These are phyloP conservation scores for Phallusia fumigata DNA, from an alignment of 23 tunicate species.

Conservation along the genomic window DNA sequence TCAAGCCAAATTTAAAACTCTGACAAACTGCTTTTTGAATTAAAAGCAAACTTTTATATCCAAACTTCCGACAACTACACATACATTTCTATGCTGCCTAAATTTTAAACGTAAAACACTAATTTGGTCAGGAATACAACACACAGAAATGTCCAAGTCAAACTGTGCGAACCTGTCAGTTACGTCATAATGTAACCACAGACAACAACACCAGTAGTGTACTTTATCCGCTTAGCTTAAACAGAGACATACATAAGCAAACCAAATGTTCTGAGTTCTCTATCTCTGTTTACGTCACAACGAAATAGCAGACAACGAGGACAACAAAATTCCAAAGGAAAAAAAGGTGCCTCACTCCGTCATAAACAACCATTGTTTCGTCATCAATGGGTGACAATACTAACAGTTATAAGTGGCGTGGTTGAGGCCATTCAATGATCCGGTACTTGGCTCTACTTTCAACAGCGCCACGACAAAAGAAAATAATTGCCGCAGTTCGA, in stretches of 20 bases:
- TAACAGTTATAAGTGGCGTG: conserved; percentile 6
- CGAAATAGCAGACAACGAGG: too few species aligned
- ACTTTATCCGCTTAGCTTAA: background rate
- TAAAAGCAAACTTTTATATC: too few species aligned
- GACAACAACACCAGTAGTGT: background rate
- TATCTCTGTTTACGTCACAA: background rate
- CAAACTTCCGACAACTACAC: too few species aligned
- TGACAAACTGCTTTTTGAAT: too few species aligned
- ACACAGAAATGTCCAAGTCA: too few species aligned
- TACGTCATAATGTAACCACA: background rate
- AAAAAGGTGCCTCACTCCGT: background rate
- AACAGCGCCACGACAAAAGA: background rate
- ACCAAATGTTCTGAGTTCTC: too few species aligned
- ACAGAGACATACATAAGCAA: too few species aligned
- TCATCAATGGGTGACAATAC: conserved; percentile 9
- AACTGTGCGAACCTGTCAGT: background rate
- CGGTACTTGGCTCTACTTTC: background rate
- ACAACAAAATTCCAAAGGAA: background rate
- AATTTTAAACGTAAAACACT: too few species aligned
- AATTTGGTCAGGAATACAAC: too few species aligned
- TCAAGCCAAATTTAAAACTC: background rate
- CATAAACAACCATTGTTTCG: conserved; percentile 1
- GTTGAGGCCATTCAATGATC: background rate
- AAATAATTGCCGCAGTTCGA: background rate
- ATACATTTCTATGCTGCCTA: too few species aligned